A percentile compares a stretch with the other conserved stretches of the same genome.
These are phyloP conservation scores for Amphipyra berbera DNA, from an alignment of 2,888 invertebrate genomes.

Conservation along the genomic window DNA sequence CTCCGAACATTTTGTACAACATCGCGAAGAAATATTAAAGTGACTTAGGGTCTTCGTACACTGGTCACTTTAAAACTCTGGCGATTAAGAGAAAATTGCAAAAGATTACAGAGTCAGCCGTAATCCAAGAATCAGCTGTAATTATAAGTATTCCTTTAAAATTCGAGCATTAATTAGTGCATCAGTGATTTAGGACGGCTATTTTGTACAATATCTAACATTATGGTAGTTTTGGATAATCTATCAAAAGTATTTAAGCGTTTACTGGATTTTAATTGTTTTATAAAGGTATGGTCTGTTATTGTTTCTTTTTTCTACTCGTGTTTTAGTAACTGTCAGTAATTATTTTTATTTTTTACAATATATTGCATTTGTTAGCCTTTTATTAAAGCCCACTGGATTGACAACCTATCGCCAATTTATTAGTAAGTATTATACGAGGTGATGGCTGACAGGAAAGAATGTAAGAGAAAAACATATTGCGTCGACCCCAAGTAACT, in stretches of 20 bases:
- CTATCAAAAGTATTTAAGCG: conserved; percentile 36
- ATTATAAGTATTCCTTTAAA: conserved; percentile 83
- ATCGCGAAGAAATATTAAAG: conserved; percentile 46
- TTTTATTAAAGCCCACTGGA: too few relatives aligned
- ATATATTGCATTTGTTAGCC: too few relatives aligned
- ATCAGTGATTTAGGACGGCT: conserved; percentile 73
- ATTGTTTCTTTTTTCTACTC: conserved; percentile 1
- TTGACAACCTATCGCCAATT: too few relatives aligned
- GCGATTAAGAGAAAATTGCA: conserved; percentile 88
- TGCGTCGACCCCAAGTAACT: too few relatives aligned
- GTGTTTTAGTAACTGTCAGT: neutral
- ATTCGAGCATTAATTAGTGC: conserved; percentile 80
- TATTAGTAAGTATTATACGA: too few relatives aligned
- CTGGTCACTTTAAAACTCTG: conserved; percentile 74
- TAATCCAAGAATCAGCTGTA: conserved; percentile 82
- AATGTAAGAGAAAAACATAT: too few relatives aligned
- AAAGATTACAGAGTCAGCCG: conserved; percentile 82
- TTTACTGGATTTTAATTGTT: conserved; percentile 41
- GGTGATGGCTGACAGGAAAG: too few relatives aligned
- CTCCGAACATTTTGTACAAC: conserved; percentile 27
- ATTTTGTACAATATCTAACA: conserved; percentile 62
- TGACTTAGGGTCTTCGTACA: conserved; percentile 65
- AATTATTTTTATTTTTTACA: too few relatives aligned
- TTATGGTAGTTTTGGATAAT: conserved; percentile 49
- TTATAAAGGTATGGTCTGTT: neutral